Conservation (phyloP, 53 echinoderm and acorn worm species). For the Echinometra lucunter region DNA sequence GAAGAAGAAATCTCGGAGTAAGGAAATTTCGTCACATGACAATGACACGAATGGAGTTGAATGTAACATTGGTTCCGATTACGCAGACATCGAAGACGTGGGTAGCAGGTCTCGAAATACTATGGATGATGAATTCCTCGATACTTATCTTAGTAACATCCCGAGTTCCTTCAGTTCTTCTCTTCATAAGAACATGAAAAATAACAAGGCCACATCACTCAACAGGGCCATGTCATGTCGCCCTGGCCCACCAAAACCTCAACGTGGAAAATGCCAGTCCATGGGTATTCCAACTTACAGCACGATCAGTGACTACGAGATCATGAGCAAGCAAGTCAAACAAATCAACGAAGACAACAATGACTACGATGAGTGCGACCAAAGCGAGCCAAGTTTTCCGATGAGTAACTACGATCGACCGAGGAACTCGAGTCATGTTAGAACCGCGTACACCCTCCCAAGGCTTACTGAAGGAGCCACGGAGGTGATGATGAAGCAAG, state of each 20-base stretch:
- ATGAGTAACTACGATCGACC: slow-evolving; percentile 36
- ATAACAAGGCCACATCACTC: slow-evolving; percentile 39
- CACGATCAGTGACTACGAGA: slow-evolving; percentile 64
- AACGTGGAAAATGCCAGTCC: slow-evolving; percentile 65
- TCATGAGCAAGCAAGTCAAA: slow-evolving; percentile 49
- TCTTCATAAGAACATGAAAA: not conserved
- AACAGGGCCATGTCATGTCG: not conserved
- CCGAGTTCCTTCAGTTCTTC: not conserved
- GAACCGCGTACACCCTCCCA: slow-evolving; percentile 35
- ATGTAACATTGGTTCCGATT: not conserved
- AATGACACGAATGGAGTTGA: not conserved
- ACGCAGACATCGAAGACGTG: slow-evolving; percentile 49
- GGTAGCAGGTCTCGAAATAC: not conserved
- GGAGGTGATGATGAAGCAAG: not conserved
- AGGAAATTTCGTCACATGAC: not conserved
- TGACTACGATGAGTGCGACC: not conserved
- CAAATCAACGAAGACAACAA: not conserved
- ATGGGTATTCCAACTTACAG: slow-evolving; percentile 17
- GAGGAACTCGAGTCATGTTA: not conserved
- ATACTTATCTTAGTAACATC: slow-evolving; percentile 30
- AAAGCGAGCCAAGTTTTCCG: not conserved
- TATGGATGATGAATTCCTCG: not conserved
- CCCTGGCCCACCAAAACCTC: slow-evolving; percentile 51
- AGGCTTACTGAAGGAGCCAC: slow-evolving; percentile 1
- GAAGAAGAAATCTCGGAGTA: not conserved